These are phyloP conservation scores for Rhodinocichla rosea DNA, from an alignment of 2,113 vertebrate genomes.

Conservation along the genomic window DNA sequence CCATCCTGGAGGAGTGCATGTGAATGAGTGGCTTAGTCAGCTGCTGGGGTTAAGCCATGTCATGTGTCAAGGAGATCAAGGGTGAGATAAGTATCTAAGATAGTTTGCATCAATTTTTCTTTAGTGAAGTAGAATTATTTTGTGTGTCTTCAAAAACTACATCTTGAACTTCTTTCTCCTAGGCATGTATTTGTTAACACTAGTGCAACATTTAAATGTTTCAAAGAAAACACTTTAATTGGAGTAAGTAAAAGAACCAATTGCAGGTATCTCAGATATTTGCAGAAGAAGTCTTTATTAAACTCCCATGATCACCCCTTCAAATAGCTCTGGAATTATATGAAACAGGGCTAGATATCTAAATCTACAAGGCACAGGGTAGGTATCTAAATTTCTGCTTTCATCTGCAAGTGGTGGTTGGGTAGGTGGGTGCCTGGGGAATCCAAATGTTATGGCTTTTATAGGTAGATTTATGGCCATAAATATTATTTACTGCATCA, in stretches of 20 bases:
- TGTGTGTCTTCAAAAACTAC: background rate
- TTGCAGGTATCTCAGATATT: fast-evolving
- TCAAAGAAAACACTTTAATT: background rate
- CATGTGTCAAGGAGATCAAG: background rate
- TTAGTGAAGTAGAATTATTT: background rate
- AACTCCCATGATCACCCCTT: background rate
- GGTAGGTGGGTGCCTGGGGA: background rate
- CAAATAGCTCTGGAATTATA: background rate
- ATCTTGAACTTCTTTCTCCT: background rate
- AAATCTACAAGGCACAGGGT: background rate
- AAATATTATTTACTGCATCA: background rate
- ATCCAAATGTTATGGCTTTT: background rate
- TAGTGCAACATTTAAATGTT: background rate
- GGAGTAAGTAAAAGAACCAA: background rate
- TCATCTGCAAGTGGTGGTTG: background rate
- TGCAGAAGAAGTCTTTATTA: background rate
- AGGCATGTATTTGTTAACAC: background rate
- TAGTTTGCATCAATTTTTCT: background rate
- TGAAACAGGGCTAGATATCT: background rate
- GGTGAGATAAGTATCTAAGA: background rate
- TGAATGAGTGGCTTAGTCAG: background rate
- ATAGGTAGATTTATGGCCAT: background rate
- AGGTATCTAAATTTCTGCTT: background rate
- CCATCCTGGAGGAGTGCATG: background rate
- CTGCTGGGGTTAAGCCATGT: background rate